Conservation (phyloP, 2,888 invertebrate species). For the Drosophila sordidula region DNA sequence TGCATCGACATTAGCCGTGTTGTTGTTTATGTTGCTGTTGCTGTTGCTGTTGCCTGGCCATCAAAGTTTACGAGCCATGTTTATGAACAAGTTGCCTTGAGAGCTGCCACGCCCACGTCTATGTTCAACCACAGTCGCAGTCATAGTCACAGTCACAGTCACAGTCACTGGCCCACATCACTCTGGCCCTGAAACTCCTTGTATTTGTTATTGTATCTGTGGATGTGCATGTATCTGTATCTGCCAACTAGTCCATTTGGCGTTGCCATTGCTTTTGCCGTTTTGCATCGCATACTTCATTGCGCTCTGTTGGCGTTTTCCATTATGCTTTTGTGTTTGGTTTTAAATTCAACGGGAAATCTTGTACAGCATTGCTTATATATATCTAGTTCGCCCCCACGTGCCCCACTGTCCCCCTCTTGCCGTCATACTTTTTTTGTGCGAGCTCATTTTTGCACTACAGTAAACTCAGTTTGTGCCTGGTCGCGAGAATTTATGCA, state of each 20-base stretch:
- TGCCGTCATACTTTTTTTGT: slow-evolving; percentile 26
- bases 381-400: slow-evolving; percentile 24
- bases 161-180: slow-evolving; percentile 21
- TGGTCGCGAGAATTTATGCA: slow-evolving; percentile 75
- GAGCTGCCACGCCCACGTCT: slow-evolving; percentile 38
- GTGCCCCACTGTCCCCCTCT: neutral
- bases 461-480: slow-evolving; percentile 62
- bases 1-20: slow-evolving; percentile 8
- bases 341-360: slow-evolving; percentile 70
- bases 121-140: slow-evolving; percentile 18
- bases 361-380: slow-evolving; percentile 56
- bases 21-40: slow-evolving; percentile 2
- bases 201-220: slow-evolving; percentile 14
- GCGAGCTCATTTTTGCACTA: slow-evolving; percentile 69
- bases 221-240: slow-evolving; percentile 7
- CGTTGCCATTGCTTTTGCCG: slow-evolving; percentile 12
- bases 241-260: slow-evolving; percentile 53
- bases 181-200: slow-evolving; percentile 42
- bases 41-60: slow-evolving; percentile 13
- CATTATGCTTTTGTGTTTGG: slow-evolving; percentile 73
- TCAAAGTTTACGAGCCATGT: slow-evolving; percentile 54
- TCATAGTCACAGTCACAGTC: slow-evolving; percentile 4
- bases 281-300: slow-evolving; percentile 70
- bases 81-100: slow-evolving; percentile 46
- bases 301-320: slow-evolving; percentile 76